Conservation (phyloP, 2,113 vertebrate genomes). For the Peromyscus californicus region DNA sequence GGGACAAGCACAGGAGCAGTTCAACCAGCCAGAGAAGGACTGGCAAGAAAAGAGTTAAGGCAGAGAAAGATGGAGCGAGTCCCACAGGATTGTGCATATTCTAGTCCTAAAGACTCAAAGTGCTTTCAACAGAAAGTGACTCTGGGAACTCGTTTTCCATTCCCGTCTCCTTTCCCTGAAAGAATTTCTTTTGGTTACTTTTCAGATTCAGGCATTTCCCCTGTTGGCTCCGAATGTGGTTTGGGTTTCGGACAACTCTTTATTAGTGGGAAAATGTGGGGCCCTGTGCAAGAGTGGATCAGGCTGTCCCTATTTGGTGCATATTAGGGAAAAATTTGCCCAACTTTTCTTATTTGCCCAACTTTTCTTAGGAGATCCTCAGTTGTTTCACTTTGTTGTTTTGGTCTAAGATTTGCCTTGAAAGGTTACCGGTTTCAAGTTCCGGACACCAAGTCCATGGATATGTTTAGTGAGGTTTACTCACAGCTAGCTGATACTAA, state of each 20-base stretch:
- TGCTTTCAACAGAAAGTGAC: slow-evolving; percentile 64
- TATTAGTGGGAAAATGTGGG: slow-evolving; percentile 60
- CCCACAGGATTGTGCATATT: slow-evolving; percentile 58
- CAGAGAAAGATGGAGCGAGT: slow-evolving; percentile 42
- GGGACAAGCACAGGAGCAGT: background rate
- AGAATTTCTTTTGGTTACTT: slow-evolving; percentile 82
- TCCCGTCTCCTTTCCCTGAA: slow-evolving; percentile 80
- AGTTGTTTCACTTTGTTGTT: slow-evolving; percentile 13
- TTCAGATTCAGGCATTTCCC: slow-evolving; percentile 72
- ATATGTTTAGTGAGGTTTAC: slow-evolving; percentile 66
- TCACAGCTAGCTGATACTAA: slow-evolving; percentile 63
- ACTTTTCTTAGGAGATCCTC: slow-evolving; percentile 8
- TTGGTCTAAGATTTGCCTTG: slow-evolving; percentile 61
- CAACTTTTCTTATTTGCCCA: slow-evolving; percentile 20
- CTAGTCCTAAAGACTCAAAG: slow-evolving; percentile 64
- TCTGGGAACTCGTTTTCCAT: slow-evolving; percentile 72
- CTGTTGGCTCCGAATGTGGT: slow-evolving; percentile 63
- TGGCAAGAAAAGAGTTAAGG: slow-evolving; percentile 66
- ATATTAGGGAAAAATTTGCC: slow-evolving; percentile 42
- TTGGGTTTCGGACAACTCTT: slow-evolving; percentile 49
- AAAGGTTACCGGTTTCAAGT: slow-evolving; percentile 62
- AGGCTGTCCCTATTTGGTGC: slow-evolving; percentile 47
- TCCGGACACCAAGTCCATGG: slow-evolving; percentile 43
- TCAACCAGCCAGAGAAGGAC: slow-evolving; percentile 54
- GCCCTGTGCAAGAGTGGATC: background rate